Percentiles rank a stretch among this genome's conserved stretches.
Evolutionary conservation across 2,113 vertebrate genomes (phyloP).

Genomic region (Aspiorhynchus laticeps): DNA sequence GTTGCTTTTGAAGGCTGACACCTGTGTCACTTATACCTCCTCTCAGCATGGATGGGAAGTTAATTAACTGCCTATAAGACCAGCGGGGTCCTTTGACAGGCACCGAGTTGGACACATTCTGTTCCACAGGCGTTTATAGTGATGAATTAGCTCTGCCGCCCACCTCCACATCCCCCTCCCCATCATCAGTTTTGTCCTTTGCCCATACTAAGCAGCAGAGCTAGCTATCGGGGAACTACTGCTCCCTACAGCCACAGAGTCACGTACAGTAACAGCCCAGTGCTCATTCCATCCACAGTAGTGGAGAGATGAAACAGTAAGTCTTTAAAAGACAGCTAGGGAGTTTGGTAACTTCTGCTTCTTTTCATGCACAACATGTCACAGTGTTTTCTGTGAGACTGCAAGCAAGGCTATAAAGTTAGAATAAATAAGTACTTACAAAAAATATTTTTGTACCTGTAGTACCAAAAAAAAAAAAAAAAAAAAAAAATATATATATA

Average conservation of each 20-base stretch:
- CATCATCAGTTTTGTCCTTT: conserved; percentile 3
- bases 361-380: too few species aligned
- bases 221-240: background rate
- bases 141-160: conserved; percentile 69
- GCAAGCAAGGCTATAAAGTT: too few species aligned
- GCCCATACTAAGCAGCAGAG: background rate
- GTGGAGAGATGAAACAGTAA: background rate
- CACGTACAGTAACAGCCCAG: background rate
- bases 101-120: conserved; percentile 50
- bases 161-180: conserved; percentile 38
- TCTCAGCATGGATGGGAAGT: conserved; percentile 63
- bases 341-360: background rate
- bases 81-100: conserved; percentile 57
- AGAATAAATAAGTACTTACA: too few species aligned
- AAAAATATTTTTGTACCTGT: too few species aligned
- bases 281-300: background rate
- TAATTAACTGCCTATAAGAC: conserved; percentile 71
- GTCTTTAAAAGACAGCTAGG: conserved; percentile 2
- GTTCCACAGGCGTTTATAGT: conserved; percentile 65
- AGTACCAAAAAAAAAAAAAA: too few species aligned
- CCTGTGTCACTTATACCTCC: conserved; percentile 43
- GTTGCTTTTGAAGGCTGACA: conserved; percentile 47
- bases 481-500: too few species aligned
- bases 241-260: background rate
- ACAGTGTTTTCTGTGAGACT: too few species aligned